Percentiles rank a stretch among this genome's conserved stretches.
These are phyloP conservation scores for Diadumene lineata DNA, from an alignment of 92 coral and sea anemone genomes.

Conservation along the genomic window DNA sequence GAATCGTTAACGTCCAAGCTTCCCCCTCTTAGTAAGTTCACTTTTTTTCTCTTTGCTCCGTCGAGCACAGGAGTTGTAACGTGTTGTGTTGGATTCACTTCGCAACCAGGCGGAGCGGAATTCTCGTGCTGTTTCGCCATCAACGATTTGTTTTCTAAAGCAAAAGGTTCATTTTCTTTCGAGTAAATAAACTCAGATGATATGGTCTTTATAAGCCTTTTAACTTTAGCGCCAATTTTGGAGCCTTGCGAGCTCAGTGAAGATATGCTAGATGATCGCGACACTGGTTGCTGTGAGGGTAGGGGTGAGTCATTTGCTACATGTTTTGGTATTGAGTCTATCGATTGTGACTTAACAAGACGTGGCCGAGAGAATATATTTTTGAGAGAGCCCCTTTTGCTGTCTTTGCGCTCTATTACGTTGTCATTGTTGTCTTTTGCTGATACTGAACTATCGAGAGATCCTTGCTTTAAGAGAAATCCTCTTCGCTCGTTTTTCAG, in stretches of 20 bases:
- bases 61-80: constrained; percentile 36
- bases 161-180: constrained; percentile 67
- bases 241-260: constrained; percentile 47
- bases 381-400: constrained; percentile 2
- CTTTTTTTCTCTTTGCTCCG: constrained; percentile 34
- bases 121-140: not conserved
- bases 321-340: constrained; percentile 30
- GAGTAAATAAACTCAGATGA: constrained; percentile 42
- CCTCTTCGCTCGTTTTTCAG: not conserved
- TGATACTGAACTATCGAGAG: not conserved
- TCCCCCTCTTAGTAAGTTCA: constrained; percentile 22
- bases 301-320: not conserved
- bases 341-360: constrained; percentile 34
- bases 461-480: constrained; percentile 1
- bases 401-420: not conserved
- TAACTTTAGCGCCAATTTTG: constrained; percentile 22
- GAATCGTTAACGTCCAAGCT: constrained; percentile 32
- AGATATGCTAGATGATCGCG: constrained; percentile 43
- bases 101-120: not conserved
- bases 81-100: not conserved
- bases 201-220: constrained; percentile 13
- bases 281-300: not conserved
- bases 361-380: constrained; percentile 6
- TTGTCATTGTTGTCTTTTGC: not conserved
- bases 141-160: constrained; percentile 71